Conservation (phyloP, 2,797 vertebrate genomes). For the Nasua narica region DNA sequence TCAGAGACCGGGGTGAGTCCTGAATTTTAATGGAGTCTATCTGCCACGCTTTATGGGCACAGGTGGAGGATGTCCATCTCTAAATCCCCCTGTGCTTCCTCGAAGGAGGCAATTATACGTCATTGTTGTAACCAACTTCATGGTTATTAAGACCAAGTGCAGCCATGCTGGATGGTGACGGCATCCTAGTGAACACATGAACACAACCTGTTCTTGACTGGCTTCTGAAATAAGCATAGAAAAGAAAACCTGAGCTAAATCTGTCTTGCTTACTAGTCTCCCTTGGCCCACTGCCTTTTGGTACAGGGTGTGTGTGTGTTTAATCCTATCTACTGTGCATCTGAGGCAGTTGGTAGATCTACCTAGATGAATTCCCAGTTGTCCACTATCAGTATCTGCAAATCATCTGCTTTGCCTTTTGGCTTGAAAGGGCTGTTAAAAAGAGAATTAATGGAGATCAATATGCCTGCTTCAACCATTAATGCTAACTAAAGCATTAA, state of each 20-base stretch:
- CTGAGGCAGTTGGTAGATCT: neutral
- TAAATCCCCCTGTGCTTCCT: neutral
- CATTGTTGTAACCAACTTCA: too few species aligned
- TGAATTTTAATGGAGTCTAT: neutral
- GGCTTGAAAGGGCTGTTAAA: neutral
- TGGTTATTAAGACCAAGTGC: neutral
- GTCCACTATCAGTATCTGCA: neutral
- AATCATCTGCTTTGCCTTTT: constrained; percentile 22
- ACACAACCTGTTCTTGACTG: neutral
- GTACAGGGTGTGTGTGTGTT: neutral
- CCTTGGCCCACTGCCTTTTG: neutral
- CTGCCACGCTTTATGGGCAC: neutral
- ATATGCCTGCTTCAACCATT: neutral
- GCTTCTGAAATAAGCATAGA: neutral
- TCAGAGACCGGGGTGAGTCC: neutral
- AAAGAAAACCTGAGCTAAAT: neutral
- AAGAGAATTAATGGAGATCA: constrained; percentile 35
- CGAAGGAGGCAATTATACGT: neutral
- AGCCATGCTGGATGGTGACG: neutral
- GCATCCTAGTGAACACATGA: neutral
- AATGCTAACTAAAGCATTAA: constrained; percentile 14
- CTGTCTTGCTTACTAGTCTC: rapidly evolving
- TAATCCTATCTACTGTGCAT: neutral
- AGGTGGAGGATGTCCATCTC: neutral
- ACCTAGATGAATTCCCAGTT: neutral